Conservation (phyloP, 2,113 vertebrate species). For the Halichoerus grypus region DNA sequence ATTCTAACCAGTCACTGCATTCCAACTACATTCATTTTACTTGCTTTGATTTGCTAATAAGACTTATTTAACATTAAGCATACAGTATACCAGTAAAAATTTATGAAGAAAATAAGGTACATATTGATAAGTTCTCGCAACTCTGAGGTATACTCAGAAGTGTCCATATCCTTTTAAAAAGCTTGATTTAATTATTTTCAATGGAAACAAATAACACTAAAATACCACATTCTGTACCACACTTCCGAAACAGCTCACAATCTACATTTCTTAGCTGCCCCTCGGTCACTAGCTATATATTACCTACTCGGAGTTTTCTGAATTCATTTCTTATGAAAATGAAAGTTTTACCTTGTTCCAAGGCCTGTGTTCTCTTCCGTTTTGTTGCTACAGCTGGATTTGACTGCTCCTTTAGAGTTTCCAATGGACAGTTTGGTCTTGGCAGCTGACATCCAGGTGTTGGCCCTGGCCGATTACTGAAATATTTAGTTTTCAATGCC, state of each 20-base stretch:
- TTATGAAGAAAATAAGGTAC: neutral
- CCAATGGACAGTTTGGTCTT: slow-evolving; percentile 93
- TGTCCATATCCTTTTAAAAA: neutral
- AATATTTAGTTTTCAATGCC: slow-evolving; percentile 96
- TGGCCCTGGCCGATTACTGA: slow-evolving; percentile 95
- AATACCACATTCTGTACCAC: neutral
- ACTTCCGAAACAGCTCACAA: neutral
- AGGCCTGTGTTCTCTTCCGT: slow-evolving; percentile 91
- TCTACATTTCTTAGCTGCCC: neutral
- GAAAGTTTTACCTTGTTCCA: slow-evolving; percentile 90
- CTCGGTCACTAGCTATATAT: neutral
- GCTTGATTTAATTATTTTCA: neutral
- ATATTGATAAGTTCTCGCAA: neutral
- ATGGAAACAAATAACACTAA: neutral
- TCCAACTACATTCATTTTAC: neutral
- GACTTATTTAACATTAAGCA: neutral
- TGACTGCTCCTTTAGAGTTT: slow-evolving; percentile 94
- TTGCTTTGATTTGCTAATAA: neutral
- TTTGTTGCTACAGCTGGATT: slow-evolving; percentile 89
- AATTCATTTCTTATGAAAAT: slow-evolving; percentile 16
- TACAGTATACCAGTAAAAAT: neutral
- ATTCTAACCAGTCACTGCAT: neutral
- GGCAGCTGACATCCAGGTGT: slow-evolving; percentile 95
- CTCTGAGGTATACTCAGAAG: neutral
- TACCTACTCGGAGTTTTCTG: neutral